Evolutionary conservation across 2,113 vertebrate genomes (phyloP), one percentile per base, ranked within the genome.

Genomic region (Passer montanus): DNA sequence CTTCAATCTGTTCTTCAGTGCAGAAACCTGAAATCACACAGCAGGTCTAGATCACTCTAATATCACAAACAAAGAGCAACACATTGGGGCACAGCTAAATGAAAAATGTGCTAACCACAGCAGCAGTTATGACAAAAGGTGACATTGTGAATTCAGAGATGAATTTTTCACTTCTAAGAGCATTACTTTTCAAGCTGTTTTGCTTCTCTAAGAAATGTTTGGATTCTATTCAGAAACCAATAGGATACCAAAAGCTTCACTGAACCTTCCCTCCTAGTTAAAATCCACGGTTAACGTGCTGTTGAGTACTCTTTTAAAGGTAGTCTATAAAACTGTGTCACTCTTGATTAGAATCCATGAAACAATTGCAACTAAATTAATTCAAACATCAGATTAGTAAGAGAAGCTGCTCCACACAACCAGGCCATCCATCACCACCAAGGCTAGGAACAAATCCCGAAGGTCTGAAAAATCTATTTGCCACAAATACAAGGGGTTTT

Each of bases 1-100:
- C 98, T 99, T 99, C 84, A 99, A 89, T 31, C 99, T 98, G 96
- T 95, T 99, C 98, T 99, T 99, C 94, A 99, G 97, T 21, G 99
- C 97, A 30, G 99, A 99, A 87, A 99, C 98, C 99, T 99, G 96
- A 58, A 66, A 95, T 85, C 22, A 75, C 70, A 96, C 35, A 96
- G 78, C 63, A 56, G 60, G 64, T 37, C 59, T 63, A 59, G 72
- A 75, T 96, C 83, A 96, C 33, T 64, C 79, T 77, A 31, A 0
- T 30, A 30, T 68, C 69, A 90, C 69, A 91, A 84, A 80, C 58
- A 86, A 53, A 90, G 66, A 17, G 1, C 55, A 89, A 41, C 46
- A 44, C 58, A 31, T 3, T 22, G 41, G 35, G 87, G 49, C 78
- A 82, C 47, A 47, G 31, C 84, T 81, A 63, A 60, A 68, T 28